Percentiles rank a stretch among this genome's conserved stretches.
Evolutionary conservation across 2,888 invertebrate species (phyloP).

Genomic region (Taphrorychus bicolor): DNA sequence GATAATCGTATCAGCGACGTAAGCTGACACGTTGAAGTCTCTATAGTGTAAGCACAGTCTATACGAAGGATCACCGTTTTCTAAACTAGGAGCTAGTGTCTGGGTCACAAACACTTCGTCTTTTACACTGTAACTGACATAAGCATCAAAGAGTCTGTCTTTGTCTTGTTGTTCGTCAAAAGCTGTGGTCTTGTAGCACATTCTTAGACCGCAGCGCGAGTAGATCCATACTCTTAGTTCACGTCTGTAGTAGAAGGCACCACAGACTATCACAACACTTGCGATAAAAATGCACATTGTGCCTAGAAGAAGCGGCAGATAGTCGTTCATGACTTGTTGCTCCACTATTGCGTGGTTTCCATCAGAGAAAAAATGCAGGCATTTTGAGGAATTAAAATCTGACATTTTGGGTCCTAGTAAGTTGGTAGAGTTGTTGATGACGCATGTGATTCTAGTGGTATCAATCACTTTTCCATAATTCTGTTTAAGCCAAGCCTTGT

Average conservation of each 20-base stretch:
- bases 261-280: constrained; percentile 78
- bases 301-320: constrained; percentile 79
- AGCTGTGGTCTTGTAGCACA: constrained; percentile 83
- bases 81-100: constrained; percentile 86
- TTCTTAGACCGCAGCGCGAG: constrained; percentile 82
- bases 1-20: constrained; percentile 90
- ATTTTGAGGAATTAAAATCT: constrained; percentile 81
- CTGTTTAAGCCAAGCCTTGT: constrained; percentile 79
- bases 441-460: constrained; percentile 76
- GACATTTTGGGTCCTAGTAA: constrained; percentile 73
- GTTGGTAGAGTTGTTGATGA: constrained; percentile 76
- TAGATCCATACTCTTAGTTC: constrained; percentile 87
- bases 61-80: constrained; percentile 82
- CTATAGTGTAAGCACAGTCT: constrained; percentile 90
- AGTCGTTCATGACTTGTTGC: constrained; percentile 80
- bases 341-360: constrained; percentile 76
- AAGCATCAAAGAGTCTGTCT: constrained; percentile 92
- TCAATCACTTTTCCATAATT: constrained; percentile 84
- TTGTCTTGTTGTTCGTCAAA: constrained; percentile 84
- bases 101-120: constrained; percentile 92
- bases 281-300: constrained; percentile 80
- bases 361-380: constrained; percentile 72
- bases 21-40: constrained; percentile 87
- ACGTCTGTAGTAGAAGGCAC: constrained; percentile 80
- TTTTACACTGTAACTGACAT: constrained; percentile 92